Percentiles rank a stretch among this genome's conserved stretches.
phyloP scores from a whole-genome alignment of 2,113 vertebrate species.

The Oxyruncus cristatus region DNA sequence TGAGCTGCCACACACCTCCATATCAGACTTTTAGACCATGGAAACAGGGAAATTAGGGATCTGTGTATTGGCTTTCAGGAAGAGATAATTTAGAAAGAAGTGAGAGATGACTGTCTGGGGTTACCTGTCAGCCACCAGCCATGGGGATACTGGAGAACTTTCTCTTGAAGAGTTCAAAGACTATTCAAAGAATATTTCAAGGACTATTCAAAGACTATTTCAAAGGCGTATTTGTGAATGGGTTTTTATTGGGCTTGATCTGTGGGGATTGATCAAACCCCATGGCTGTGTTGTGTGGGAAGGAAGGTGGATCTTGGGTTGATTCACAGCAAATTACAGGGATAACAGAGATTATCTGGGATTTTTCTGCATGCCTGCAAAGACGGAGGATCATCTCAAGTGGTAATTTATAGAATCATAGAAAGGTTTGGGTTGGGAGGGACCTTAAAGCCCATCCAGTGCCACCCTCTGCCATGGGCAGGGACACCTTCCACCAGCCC shows the following conservation, averaged over 20 bases:
- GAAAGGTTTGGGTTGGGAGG: neutral
- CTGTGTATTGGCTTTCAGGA: neutral
- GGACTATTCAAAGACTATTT: neutral
- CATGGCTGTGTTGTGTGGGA: fast-evolving
- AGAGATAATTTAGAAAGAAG: neutral
- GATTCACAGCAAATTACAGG: neutral
- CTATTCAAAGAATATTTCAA: neutral
- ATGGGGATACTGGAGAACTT: neutral
- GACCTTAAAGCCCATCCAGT: neutral
- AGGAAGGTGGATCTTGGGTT: neutral
- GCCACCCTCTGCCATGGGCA: neutral
- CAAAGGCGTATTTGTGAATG: neutral
- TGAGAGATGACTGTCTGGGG: neutral
- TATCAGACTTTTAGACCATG: neutral
- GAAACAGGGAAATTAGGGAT: fast-evolving
- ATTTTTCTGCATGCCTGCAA: neutral
- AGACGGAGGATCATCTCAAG: neutral
- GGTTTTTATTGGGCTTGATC: neutral
- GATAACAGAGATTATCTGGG: neutral
- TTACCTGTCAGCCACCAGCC: neutral
- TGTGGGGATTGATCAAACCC: fast-evolving
- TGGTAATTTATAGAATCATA: neutral
- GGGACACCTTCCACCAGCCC: neutral
- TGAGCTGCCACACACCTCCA: neutral
- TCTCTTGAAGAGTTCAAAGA: neutral